phyloP scores from a whole-genome alignment of 2,797 vertebrate genomes.

The Thalassophryne amazonica region DNA sequence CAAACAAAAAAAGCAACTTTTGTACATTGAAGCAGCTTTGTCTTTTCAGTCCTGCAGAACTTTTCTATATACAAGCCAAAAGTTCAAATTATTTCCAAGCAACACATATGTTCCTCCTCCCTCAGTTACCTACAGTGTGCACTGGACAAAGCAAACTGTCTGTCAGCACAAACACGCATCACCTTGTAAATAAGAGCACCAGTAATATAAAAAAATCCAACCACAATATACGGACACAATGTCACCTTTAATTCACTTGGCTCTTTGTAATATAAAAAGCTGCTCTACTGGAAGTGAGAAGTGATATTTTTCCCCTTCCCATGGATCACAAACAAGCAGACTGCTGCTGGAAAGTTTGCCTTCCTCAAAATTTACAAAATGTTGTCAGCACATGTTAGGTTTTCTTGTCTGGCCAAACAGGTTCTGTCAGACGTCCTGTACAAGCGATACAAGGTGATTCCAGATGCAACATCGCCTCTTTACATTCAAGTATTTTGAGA shows the following conservation, averaged over 20 bases:
- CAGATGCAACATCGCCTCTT: no score
- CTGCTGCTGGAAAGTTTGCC: conserved; percentile 9
- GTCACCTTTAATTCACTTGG: conserved; percentile 58
- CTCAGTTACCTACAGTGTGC: conserved; percentile 49
- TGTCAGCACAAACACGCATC: conserved; percentile 58
- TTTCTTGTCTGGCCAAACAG: no score
- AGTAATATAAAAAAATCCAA: conserved; percentile 72
- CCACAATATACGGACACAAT: conserved; percentile 63
- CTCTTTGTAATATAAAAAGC: conserved; percentile 37
- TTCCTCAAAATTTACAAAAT: conserved; percentile 22
- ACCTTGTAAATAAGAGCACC: conserved; percentile 62
- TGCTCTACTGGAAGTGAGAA: conserved; percentile 29
- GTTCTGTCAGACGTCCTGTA: no score
- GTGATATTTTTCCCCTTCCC: no score
- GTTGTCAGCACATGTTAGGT: no score
- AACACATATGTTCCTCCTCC: conserved; percentile 7
- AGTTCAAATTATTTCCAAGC: conserved; percentile 29
- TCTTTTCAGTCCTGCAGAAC: no score
- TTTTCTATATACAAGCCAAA: conserved; percentile 1
- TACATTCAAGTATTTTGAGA: no score
- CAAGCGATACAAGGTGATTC: no score
- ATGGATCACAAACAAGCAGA: conserved; percentile 28
- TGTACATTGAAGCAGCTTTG: no score
- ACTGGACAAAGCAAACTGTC: conserved; percentile 50
- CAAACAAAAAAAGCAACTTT: no score